Base-by-base conservation (phyloP, 2,888 invertebrate genomes). In the Acanthosepion esculentum region DNA sequence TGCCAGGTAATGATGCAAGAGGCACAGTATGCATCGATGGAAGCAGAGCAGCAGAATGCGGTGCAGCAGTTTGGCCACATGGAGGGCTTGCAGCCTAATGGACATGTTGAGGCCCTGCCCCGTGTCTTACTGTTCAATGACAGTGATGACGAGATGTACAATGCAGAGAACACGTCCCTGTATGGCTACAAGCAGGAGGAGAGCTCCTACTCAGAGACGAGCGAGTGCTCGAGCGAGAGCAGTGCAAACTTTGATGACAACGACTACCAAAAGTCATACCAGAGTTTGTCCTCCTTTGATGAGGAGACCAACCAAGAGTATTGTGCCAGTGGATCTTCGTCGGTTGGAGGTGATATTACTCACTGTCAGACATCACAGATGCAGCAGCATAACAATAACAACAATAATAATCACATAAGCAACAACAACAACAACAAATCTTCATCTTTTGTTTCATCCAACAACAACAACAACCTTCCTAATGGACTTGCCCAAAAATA, bases 401-500 rank as follows among this genome's bases (percentile, higher is more conserved):
- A 94, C 26, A 91, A 95, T 29, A 95, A 94, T 10, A 94, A 94
- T 91, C 94, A 94, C 48, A 91, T 92, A 41, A 94, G 94, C 53
- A 95, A 95, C 91, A 95, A 95, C 91, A 95, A 94, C 53, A 95
- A 95, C 91, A 95, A 95, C 91, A 95, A 94, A 94, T 92, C 94
- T 23, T 92, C 95, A 23, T n/a, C n/a, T 93, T 78, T 33, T 78
- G n/a, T n/a, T n/a, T n/a, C n/a, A 12, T n/a, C n/a, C n/a, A 64
- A 95, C 29, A 91, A 53, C 91, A 48, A 93, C 53, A 53, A 53
- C 48, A 48, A 50, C 59, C 59, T 50, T 55, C 50, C 50, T 15
- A 91, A 91, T 33, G 94, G 94, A 64, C 55, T 48, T 50, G 53
- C 94, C 95, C 96, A 96, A 53, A 96, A 98, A 96, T 98, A 98